A percentile compares a stretch with the other conserved stretches of the same genome.
These are phyloP conservation scores for Callorhinus ursinus DNA, from an alignment of 2,113 vertebrate species.

Conservation along the genomic window DNA sequence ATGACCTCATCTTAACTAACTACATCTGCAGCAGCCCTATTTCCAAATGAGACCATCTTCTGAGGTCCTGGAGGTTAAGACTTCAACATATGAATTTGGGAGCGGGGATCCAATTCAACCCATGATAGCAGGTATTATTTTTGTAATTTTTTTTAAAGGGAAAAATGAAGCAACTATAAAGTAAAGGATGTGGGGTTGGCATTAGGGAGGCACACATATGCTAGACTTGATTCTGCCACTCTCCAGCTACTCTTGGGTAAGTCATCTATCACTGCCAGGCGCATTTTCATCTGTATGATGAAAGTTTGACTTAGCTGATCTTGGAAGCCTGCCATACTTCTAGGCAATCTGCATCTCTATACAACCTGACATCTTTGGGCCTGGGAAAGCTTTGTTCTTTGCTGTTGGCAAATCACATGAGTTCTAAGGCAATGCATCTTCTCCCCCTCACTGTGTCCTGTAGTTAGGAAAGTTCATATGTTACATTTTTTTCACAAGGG, in stretches of 20 bases:
- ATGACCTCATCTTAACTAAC: neutral
- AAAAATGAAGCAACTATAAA: neutral
- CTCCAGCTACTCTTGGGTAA: neutral
- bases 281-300: neutral
- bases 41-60: neutral
- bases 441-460: neutral
- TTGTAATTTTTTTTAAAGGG: neutral
- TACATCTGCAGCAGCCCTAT: neutral
- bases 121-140: neutral
- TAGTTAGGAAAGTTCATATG: neutral
- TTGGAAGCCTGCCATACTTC: neutral
- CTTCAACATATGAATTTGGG: neutral
- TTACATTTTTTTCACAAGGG: neutral
- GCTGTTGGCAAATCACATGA: accelerated
- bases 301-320: neutral
- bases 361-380: neutral
- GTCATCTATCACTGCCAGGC: neutral
- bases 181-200: neutral
- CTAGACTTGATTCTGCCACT: neutral
- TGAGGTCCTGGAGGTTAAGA: neutral
- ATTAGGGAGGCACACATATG: neutral
- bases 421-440: neutral
- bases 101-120: neutral
- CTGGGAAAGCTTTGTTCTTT: neutral
- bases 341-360: neutral